Conservation (phyloP, 2,888 invertebrate genomes). For the Synergus laeviventris region DNA sequence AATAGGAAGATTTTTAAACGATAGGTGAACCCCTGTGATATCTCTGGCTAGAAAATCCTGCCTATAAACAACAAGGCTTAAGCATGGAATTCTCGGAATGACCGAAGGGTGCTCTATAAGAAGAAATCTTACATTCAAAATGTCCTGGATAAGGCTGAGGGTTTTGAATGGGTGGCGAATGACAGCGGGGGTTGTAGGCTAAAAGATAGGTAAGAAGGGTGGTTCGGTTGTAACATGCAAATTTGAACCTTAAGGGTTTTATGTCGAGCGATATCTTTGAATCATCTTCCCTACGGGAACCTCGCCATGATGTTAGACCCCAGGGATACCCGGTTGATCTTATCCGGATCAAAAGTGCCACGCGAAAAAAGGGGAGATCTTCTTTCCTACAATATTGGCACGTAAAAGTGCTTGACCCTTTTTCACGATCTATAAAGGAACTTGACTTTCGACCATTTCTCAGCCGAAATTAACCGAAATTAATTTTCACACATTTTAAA, state of each 20-base stretch:
- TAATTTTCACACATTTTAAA: neutral
- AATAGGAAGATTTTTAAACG: slow-evolving; percentile 27
- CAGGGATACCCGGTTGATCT: slow-evolving; percentile 67
- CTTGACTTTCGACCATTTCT: slow-evolving; percentile 8
- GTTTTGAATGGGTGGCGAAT: slow-evolving; percentile 45
- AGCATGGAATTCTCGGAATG: slow-evolving; percentile 65
- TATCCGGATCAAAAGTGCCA: slow-evolving; percentile 69
- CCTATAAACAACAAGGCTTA: slow-evolving; percentile 71
- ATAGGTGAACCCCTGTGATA: slow-evolving; percentile 33
- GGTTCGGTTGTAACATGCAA: slow-evolving; percentile 73
- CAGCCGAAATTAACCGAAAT: neutral
- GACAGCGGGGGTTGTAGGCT: slow-evolving; percentile 49
- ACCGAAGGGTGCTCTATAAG: slow-evolving; percentile 64
- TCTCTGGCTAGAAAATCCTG: slow-evolving; percentile 60
- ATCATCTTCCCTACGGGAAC: slow-evolving; percentile 67
- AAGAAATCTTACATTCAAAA: slow-evolving; percentile 72
- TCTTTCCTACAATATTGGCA: slow-evolving; percentile 45
- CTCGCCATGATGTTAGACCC: slow-evolving; percentile 57
- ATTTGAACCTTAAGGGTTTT: slow-evolving; percentile 75
- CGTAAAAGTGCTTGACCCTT: slow-evolving; percentile 53
- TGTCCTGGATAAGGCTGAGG: slow-evolving; percentile 68
- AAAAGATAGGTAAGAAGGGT: slow-evolving; percentile 58
- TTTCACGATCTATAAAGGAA: slow-evolving; percentile 4
- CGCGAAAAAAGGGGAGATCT: slow-evolving; percentile 53
- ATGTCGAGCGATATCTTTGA: slow-evolving; percentile 74